Evolutionary conservation across 1,140 invertebrate species (phyloP).

Genomic region (Papilio dardanus): DNA sequence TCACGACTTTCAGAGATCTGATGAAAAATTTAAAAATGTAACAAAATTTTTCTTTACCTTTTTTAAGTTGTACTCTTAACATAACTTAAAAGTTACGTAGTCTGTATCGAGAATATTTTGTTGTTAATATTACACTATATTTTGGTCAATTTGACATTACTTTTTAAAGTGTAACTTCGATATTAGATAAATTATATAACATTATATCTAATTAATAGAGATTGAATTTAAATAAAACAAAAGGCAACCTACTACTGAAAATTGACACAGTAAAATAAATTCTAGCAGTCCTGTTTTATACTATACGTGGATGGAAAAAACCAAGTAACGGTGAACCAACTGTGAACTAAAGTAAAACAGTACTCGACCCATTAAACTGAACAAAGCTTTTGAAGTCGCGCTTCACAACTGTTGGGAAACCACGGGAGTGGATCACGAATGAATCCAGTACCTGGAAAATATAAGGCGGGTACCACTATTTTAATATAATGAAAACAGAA

Average conservation of each 20-base stretch:
- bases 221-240: too few relatives aligned
- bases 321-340: not conserved
- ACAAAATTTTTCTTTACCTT: slow-evolving; percentile 2
- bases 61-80: not conserved
- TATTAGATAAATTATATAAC: too few relatives aligned
- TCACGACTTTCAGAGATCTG: not conserved
- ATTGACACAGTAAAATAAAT: not conserved
- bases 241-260: too few relatives aligned
- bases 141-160: not conserved
- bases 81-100: not conserved
- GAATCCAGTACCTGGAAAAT: not conserved
- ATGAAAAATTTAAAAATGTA: slow-evolving; percentile 25
- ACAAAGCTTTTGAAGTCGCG: slow-evolving; percentile 31
- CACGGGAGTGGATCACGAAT: not conserved
- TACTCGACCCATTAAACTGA: slow-evolving; percentile 30
- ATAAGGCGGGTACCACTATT: not conserved
- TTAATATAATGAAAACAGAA: not conserved
- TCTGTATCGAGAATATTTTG: not conserved
- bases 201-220: too few relatives aligned
- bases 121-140: not conserved
- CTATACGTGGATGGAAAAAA: not conserved
- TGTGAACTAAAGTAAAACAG: slow-evolving; percentile 20
- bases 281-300: too few relatives aligned
- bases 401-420: slow-evolving; percentile 9
- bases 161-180: too few relatives aligned